These are phyloP conservation scores for Drosophila prosaltans DNA, from an alignment of 1,140 invertebrate genomes.

Conservation along the genomic window DNA sequence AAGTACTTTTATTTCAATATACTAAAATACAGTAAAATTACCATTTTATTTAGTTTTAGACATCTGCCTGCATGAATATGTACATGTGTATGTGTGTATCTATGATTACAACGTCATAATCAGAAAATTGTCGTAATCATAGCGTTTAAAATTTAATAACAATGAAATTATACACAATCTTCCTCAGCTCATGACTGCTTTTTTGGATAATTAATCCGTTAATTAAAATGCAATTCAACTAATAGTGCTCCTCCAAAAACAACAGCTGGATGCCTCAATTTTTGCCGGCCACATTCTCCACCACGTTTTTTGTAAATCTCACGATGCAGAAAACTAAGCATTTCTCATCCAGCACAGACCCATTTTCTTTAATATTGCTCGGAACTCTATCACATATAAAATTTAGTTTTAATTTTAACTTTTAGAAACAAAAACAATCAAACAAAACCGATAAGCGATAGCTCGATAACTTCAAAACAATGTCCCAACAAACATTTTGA, in stretches of 20 bases:
- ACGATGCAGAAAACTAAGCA: neutral
- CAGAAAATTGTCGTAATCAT: neutral
- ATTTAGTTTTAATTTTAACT: neutral
- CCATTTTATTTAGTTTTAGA: neutral
- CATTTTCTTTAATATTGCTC: neutral
- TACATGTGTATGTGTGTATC: too few relatives aligned
- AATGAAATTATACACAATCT: neutral
- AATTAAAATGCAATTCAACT: neutral
- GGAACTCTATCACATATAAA: neutral
- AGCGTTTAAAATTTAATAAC: neutral
- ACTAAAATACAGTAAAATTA: neutral
- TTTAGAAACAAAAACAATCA: neutral
- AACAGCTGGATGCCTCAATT: neutral
- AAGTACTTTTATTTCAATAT: neutral
- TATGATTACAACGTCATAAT: neutral
- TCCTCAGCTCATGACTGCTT: neutral
- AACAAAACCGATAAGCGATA: neutral
- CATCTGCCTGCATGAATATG: neutral
- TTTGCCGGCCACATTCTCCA: neutral
- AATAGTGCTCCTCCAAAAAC: neutral
- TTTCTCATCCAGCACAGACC: neutral
- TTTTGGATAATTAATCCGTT: neutral
- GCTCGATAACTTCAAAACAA: neutral
- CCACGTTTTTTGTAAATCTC: neutral
- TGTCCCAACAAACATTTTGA: neutral